Conservation (phyloP, 2,888 invertebrate genomes). For the Oasisia sp. region DNA sequence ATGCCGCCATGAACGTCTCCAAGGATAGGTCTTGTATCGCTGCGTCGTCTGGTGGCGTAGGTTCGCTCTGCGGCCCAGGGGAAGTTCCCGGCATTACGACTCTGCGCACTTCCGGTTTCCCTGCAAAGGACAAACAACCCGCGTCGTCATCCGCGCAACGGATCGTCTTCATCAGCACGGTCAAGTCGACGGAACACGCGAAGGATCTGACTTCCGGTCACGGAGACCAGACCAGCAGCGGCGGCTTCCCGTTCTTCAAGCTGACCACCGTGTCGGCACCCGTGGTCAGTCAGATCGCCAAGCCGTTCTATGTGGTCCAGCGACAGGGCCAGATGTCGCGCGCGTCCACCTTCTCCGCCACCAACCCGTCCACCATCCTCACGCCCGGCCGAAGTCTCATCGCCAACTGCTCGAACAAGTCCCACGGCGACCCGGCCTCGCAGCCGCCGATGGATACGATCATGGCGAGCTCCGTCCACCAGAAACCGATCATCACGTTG, state of each 20-base stretch:
- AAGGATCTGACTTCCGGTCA: neutral
- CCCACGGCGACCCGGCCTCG: neutral
- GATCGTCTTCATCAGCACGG: slow-evolving; percentile 17
- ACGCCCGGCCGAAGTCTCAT: neutral
- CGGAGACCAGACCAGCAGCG: neutral
- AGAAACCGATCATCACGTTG: neutral
- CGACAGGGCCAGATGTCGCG: neutral
- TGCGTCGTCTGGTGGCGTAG: neutral
- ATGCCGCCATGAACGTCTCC: neutral
- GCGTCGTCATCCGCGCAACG: slow-evolving; percentile 5
- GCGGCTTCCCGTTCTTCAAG: neutral
- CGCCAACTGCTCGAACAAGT: neutral
- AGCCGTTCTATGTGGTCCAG: neutral
- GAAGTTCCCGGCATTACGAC: neutral
- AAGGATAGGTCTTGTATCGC: neutral
- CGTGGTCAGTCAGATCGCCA: slow-evolving; percentile 4
- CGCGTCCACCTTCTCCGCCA: neutral
- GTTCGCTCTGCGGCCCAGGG: neutral
- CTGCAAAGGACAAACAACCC: neutral
- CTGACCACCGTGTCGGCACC: neutral
- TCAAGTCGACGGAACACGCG: neutral
- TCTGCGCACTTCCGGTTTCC: neutral
- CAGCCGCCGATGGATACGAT: neutral
- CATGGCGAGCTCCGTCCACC: neutral
- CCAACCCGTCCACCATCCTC: slow-evolving; percentile 6